Evolutionary conservation across 2,797 vertebrate species (phyloP), one percentile per base, ranked within the genome.

Genomic region (Coreius guichenoti): DNA sequence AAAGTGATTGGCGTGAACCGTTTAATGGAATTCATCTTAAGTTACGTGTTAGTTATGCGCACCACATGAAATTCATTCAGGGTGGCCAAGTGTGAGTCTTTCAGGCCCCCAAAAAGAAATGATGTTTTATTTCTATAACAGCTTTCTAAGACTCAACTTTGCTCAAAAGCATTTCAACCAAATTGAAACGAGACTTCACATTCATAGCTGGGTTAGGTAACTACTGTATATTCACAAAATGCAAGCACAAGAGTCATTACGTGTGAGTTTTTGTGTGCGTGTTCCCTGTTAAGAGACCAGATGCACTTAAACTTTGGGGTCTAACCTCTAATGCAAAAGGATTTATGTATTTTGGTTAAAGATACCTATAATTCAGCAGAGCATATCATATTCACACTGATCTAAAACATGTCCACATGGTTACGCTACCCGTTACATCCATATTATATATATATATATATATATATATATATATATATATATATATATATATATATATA

Each of bases 361-460:
- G 51, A 61, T 63, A 78, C 86, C 76, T 58, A 81, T 17, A 73
- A 76, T 61, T 79, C 69, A 80, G 72, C 68, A 51, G 61, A 79
- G 79, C 67, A 74, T 58, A 84, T 61, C 70, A 79, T 84, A 23
- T 36, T 77, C 82, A 45, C 73, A 86, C 63, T 83, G 70, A 72
- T 58, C 73, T 82, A 85, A 54, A 49, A 91, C 89, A 85, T 51
- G 85, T 90, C 88, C 89, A 76, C 89, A 88, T 69, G 88, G 90
- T 90, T 85, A 91, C 83, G 88, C 92, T 90, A 93, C 88, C 93
- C 90, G 67, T 74, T 88, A 56, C 11, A 89, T 89, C 91, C 73
- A 86, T 49, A 78, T n/a, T n/a, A 31, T 36, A 56, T 36, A 56
- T 67, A 54, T 21, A 21, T 14, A 58, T 58, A 58, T 12, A 56